Percentiles rank a stretch among this genome's conserved stretches.
Evolutionary conservation across 2,113 vertebrate species (phyloP).

Genomic region (Caretta caretta): DNA sequence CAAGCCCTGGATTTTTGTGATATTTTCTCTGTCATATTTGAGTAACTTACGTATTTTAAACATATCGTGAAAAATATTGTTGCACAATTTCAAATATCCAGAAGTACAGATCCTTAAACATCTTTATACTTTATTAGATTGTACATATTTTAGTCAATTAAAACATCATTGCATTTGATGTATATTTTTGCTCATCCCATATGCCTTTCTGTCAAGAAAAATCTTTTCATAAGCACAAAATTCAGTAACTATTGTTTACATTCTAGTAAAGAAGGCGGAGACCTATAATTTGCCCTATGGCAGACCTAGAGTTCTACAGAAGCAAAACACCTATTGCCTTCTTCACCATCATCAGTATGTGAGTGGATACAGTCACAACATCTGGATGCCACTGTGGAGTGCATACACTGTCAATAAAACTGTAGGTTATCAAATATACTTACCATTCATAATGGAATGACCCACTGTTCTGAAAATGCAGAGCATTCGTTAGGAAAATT

Average conservation of each 20-base stretch:
- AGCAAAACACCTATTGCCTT: conserved; percentile 80
- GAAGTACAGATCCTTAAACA: not conserved
- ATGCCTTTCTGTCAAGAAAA: not conserved
- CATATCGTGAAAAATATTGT: not conserved
- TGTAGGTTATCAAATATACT: conserved; percentile 73
- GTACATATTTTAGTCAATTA: not conserved
- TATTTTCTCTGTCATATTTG: not conserved
- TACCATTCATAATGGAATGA: not conserved
- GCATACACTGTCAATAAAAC: conserved; percentile 87
- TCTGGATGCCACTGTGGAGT: conserved; percentile 90
- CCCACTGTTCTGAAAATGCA: not conserved
- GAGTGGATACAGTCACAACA: conserved; percentile 82
- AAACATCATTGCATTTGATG: not conserved
- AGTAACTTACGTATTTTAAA: rapidly evolving
- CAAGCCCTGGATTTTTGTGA: not conserved
- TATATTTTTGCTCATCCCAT: not conserved
- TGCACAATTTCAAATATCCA: not conserved
- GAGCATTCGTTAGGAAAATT: not conserved
- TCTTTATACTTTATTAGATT: not conserved
- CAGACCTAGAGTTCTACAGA: conserved; percentile 83
- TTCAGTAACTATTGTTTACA: conserved; percentile 22
- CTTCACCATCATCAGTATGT: conserved; percentile 88
- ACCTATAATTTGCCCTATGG: conserved; percentile 82
- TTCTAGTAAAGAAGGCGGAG: conserved; percentile 68
- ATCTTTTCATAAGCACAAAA: not conserved